phyloP scores from a whole-genome alignment of 1,140 invertebrate species.

The Laupala kohalensis region DNA sequence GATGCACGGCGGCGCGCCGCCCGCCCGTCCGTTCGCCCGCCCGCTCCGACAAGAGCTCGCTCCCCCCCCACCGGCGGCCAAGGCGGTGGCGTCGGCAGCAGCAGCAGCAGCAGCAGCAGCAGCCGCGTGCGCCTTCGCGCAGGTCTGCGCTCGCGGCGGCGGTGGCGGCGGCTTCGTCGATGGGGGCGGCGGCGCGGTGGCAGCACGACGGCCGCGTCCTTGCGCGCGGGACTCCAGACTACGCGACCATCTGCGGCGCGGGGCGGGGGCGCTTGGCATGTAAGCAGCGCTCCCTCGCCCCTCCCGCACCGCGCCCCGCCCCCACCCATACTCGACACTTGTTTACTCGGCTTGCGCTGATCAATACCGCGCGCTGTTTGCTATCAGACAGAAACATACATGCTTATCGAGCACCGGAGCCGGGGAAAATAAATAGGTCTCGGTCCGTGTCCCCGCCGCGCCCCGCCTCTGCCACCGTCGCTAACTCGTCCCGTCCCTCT shows the following conservation, averaged over 20 bases:
- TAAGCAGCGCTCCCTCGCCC: background rate
- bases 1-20: background rate
- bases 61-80: background rate
- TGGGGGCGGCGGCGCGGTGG: no score
- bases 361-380: constrained; percentile 21
- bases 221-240: background rate
- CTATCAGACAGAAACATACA: constrained; percentile 17
- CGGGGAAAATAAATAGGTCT: constrained; percentile 14
- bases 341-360: constrained; percentile 21
- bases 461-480: background rate
- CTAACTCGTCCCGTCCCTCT: background rate
- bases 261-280: background rate
- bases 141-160: background rate
- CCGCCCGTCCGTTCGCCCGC: background rate
- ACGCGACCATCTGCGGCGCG: background rate
- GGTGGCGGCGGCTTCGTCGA: no score
- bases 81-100: background rate
- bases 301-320: background rate
- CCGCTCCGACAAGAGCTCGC: background rate
- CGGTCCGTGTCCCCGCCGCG: background rate
- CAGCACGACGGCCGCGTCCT: no score
- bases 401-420: constrained; percentile 14
- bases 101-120: background rate
- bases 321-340: constrained; percentile 12
- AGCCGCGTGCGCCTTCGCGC: background rate